Evolutionary conservation across 1,140 invertebrate species (phyloP), one percentile per base, ranked within the genome.

Genomic region (Chironomus striatipennis): DNA sequence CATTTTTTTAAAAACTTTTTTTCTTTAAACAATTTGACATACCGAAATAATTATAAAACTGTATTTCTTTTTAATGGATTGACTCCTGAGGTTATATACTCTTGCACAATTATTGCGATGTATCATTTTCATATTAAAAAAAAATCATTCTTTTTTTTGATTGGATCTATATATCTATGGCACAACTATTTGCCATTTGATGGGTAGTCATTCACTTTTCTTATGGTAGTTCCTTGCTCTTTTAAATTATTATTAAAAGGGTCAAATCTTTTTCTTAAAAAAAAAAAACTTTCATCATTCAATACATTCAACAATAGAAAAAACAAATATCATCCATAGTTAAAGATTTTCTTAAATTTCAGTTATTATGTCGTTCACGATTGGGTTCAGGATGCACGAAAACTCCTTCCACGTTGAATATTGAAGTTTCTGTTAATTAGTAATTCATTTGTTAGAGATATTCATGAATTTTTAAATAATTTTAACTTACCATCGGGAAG

Each of bases 341-440:
- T 77, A 82, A 79, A 77, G 80, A 79, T 78, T 82, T 80, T 81
- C 84, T 84, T 84, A 82, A 84, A 83, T 80, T 84, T 85, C 79
- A 84, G 79, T 79, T 82, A 78, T 79, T 80, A 80, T 80, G 78
- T 80, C 65, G 65, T 9, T 70, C 65, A 70, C 81, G 78, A 78
- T 82, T 81, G 73, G 80, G 84, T 83, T 94, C 93, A 47, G 89
- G 87, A 80, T 90, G 87, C 78, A 93, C 82, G 81, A 88, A 87
- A 74, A 95, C 87, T 78, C 93, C 94, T 84, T 96, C 92, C 81
- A 97, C 93, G 79, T 90, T 93, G 85, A 95, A 96, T 86, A 97
- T 95, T 79, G 94, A 96, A 79, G 92, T 88, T 85, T 94, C 95
- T 97, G 88, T 70, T 90, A 89, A 81, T 47, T 20, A 76, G 75